These are phyloP conservation scores for Aeoliscus strigatus DNA, from an alignment of 2,797 vertebrate genomes.

Conservation along the genomic window DNA sequence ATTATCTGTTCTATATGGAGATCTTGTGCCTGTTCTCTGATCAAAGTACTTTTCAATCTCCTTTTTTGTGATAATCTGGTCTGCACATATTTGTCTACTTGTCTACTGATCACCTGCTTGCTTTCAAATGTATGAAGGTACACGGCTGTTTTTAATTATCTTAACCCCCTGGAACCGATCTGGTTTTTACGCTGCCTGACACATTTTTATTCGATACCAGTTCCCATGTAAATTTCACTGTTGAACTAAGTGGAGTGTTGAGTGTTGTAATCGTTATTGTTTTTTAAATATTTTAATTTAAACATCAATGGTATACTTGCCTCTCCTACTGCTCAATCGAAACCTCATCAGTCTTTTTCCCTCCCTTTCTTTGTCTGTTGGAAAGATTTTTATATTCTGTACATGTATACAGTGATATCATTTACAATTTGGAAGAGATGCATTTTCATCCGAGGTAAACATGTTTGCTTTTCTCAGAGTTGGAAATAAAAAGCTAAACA, in stretches of 20 bases:
- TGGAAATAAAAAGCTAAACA: slow-evolving; percentile 31
- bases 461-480: slow-evolving; percentile 52
- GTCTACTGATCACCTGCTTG: slow-evolving; percentile 26
- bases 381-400: slow-evolving; percentile 64
- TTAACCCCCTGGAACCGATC: neutral
- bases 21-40: slow-evolving; percentile 9
- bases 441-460: slow-evolving; percentile 45
- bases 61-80: slow-evolving; percentile 25
- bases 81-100: slow-evolving; percentile 20
- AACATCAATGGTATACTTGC: slow-evolving; percentile 64
- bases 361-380: slow-evolving; percentile 49
- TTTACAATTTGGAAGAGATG: slow-evolving; percentile 55
- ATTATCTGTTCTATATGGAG: too few species aligned
- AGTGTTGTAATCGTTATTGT: slow-evolving; percentile 74
- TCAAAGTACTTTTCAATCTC: slow-evolving; percentile 17
- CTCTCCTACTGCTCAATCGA: slow-evolving; percentile 67
- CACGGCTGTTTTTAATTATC: slow-evolving; percentile 38
- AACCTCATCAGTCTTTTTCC: slow-evolving; percentile 53
- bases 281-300: slow-evolving; percentile 71
- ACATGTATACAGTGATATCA: slow-evolving; percentile 60
- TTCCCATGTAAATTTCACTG: slow-evolving; percentile 72
- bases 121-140: slow-evolving; percentile 39
- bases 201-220: slow-evolving; percentile 56
- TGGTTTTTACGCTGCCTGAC: slow-evolving; percentile 35
- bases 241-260: slow-evolving; percentile 73